phyloP scores from a whole-genome alignment of 2,113 vertebrate species.

The Apteryx owenii region DNA sequence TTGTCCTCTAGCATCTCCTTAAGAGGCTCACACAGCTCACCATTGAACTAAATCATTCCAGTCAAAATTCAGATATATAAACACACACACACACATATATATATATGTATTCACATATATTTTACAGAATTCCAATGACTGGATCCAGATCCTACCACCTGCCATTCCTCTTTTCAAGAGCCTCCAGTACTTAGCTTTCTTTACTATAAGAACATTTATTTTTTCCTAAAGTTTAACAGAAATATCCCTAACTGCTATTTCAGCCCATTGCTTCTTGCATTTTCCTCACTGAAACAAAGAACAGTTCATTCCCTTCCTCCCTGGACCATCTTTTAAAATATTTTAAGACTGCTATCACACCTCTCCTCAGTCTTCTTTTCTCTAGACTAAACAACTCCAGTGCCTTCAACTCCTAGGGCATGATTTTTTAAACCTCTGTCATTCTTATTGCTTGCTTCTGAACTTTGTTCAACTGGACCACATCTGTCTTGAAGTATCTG shows the following conservation, averaged over 20 bases:
- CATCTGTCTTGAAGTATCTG: not conserved
- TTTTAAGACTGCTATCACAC: not conserved
- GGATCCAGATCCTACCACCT: not conserved
- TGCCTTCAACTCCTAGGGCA: not conserved
- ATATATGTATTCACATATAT: not conserved
- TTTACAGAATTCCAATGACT: not conserved
- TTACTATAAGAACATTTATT: not conserved
- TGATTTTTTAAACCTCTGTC: not conserved
- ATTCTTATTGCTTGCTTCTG: slow-evolving; percentile 6
- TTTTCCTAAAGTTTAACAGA: not conserved
- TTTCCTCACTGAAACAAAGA: not conserved
- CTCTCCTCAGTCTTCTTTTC: slow-evolving; percentile 14
- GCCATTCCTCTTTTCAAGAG: not conserved
- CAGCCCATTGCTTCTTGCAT: not conserved
- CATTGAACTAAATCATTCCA: not conserved
- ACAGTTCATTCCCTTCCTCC: not conserved
- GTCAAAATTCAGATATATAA: not conserved
- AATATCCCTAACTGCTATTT: not conserved
- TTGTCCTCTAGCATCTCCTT: not conserved
- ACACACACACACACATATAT: not conserved
- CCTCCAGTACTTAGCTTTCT: not conserved
- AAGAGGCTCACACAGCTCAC: not conserved
- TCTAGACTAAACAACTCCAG: slow-evolving; percentile 57
- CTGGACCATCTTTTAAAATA: not conserved
- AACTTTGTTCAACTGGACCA: not conserved